These are phyloP conservation scores for Pangasius sanitwongsei DNA, from an alignment of 2,797 vertebrate genomes.

Conservation along the genomic window DNA sequence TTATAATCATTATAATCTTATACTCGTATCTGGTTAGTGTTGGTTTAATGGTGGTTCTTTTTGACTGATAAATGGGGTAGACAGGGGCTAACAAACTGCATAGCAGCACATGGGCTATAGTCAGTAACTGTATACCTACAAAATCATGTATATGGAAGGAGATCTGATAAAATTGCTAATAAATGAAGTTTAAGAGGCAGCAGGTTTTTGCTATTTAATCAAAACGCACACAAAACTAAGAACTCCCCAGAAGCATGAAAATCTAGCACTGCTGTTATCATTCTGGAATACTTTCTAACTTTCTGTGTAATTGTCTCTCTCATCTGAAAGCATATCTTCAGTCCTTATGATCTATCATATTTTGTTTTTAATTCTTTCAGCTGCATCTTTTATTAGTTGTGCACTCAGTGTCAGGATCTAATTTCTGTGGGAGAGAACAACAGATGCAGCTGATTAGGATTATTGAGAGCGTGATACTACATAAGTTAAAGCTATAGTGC, in stretches of 20 bases:
- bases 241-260: conserved; percentile 73
- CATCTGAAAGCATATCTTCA: conserved; percentile 86
- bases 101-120: neutral
- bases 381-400: conserved; percentile 98
- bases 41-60: neutral
- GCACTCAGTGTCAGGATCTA: conserved; percentile 96
- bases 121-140: neutral
- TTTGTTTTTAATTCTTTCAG: conserved; percentile 97
- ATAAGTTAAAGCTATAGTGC: conserved; percentile 99
- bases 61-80: neutral
- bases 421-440: conserved; percentile 96
- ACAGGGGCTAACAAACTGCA: neutral
- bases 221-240: neutral
- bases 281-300: neutral
- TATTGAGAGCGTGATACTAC: conserved; percentile 96
- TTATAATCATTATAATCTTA: no score
- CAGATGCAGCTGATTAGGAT: conserved; percentile 97
- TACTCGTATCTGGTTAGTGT: neutral
- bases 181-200: neutral
- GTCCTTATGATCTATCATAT: conserved; percentile 98
- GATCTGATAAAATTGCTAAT: neutral
- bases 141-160: neutral
- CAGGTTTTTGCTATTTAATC: neutral
- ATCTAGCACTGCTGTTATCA: conserved; percentile 73
- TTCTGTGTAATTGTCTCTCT: conserved; percentile 85